These are phyloP conservation scores for Eulemur macaco DNA, from an alignment of 2,113 vertebrate species.

Conservation along the genomic window DNA sequence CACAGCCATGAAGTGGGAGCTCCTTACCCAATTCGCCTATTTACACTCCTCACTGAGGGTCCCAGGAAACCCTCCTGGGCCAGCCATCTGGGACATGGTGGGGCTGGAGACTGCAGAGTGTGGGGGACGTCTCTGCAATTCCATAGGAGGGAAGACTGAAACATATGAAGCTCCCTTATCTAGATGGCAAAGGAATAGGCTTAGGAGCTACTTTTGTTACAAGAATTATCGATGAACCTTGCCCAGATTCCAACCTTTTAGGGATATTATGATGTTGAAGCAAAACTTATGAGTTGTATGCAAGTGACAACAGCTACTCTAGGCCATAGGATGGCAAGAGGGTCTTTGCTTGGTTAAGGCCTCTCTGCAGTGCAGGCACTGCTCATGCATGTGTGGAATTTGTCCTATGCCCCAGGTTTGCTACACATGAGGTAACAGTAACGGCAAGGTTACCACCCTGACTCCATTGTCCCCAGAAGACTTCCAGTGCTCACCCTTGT, in stretches of 20 bases:
- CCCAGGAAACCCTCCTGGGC: background rate
- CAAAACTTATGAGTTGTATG: background rate
- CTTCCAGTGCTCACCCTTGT: conserved; percentile 88
- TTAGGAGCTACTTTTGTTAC: background rate
- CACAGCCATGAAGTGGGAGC: background rate
- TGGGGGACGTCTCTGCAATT: background rate
- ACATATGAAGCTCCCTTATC: background rate
- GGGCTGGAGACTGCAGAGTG: background rate
- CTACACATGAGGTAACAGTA: background rate
- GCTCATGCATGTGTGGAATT: background rate
- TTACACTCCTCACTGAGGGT: background rate
- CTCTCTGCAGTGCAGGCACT: background rate
- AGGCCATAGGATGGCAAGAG: background rate
- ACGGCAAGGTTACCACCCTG: background rate
- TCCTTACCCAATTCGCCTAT: background rate
- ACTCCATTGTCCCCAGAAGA: background rate
- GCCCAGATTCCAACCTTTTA: background rate
- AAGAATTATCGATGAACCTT: background rate
- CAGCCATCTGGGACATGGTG: background rate
- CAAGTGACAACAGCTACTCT: background rate
- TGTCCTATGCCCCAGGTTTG: background rate
- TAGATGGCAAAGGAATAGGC: background rate
- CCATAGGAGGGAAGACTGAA: background rate
- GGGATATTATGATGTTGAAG: background rate
- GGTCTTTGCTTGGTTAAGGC: background rate